Conservation (phyloP, 2,113 vertebrate genomes). For the Tachysurus fulvidraco region DNA sequence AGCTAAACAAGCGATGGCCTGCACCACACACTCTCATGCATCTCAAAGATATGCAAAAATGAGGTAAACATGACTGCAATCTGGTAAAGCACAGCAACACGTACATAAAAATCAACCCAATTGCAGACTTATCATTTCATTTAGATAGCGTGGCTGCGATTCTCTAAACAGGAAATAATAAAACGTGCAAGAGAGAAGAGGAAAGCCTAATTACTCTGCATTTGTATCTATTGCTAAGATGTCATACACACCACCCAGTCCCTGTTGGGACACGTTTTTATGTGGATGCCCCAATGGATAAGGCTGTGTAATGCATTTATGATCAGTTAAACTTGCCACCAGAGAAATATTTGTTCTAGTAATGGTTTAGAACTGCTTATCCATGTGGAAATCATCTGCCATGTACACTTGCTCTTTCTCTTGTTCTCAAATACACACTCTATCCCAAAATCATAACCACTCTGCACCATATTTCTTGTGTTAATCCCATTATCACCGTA, state of each 20-base stretch:
- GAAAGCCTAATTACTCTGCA: conserved; percentile 14
- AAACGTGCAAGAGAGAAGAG: conserved; percentile 26
- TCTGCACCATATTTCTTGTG: neutral
- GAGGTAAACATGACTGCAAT: conserved; percentile 14
- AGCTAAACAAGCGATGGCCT: conserved; percentile 4
- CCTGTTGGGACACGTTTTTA: neutral
- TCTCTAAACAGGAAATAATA: conserved; percentile 45
- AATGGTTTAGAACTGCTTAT: neutral
- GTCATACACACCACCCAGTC: conserved; percentile 2
- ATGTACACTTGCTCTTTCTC: neutral
- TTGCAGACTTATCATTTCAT: conserved; percentile 22
- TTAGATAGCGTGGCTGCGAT: neutral
- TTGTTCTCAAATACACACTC: neutral
- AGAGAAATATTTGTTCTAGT: neutral
- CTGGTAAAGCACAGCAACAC: neutral
- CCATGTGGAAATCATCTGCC: neutral
- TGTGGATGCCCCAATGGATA: conserved; percentile 21
- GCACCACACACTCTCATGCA: neutral
- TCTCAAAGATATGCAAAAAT: conserved; percentile 13
- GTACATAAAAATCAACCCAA: conserved; percentile 18
- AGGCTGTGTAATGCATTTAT: conserved; percentile 22
- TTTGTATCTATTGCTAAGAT: conserved; percentile 32
- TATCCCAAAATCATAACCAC: neutral
- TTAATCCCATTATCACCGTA: neutral
- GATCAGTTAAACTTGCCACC: neutral